These are phyloP conservation scores for Eucera pruinosa DNA, from an alignment of 2,888 invertebrate species.

Conservation along the genomic window DNA sequence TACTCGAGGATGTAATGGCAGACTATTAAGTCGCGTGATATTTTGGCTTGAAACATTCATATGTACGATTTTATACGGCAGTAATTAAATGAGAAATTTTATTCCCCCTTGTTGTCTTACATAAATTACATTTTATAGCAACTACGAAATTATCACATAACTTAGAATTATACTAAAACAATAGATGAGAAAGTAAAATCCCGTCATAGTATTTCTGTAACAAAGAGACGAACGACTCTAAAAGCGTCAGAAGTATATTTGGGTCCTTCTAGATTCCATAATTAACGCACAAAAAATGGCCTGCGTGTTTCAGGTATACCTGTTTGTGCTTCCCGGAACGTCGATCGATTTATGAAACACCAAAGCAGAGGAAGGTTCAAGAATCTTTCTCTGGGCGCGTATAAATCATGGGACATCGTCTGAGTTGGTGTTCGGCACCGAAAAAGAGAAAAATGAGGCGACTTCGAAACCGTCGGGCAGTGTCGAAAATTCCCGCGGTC, in stretches of 20 bases:
- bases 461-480: not conserved
- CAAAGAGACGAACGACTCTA: not conserved
- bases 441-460: slow-evolving; percentile 15
- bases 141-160: not conserved
- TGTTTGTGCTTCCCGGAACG: slow-evolving; percentile 32
- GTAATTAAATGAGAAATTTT: no score
- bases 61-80: no score
- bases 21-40: no score
- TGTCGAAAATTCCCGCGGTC: slow-evolving; percentile 61
- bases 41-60: not conserved
- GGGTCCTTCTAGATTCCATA: slow-evolving; percentile 28
- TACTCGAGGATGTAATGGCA: not conserved
- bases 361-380: slow-evolving; percentile 26
- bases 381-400: slow-evolving; percentile 26
- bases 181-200: not conserved
- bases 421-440: slow-evolving; percentile 17
- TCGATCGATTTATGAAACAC: slow-evolving; percentile 48
- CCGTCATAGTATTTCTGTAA: no score
- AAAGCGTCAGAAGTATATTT: not conserved
- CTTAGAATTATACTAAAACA: not conserved
- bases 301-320: not conserved
- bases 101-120: no score
- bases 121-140: no score
- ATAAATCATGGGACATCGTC: slow-evolving; percentile 42
- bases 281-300: slow-evolving; percentile 41